Evolutionary conservation across 2,113 vertebrate genomes (phyloP).

Genomic region (Notarius quadriscutis): DNA sequence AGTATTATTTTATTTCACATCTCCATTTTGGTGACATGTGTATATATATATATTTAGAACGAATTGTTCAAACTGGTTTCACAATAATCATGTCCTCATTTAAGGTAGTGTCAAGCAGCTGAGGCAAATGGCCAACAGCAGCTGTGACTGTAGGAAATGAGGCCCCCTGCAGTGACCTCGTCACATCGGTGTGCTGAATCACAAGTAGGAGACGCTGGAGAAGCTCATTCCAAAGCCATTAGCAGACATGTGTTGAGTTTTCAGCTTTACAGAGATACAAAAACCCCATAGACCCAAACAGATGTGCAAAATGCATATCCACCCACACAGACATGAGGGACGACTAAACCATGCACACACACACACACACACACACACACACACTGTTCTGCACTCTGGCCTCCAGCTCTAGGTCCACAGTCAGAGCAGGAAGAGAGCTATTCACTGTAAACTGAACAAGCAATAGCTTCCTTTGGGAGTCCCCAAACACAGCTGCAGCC

Average conservation of each 20-base stretch:
- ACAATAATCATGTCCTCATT: constrained; percentile 18
- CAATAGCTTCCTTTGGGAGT: constrained; percentile 78
- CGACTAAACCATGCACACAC: constrained; percentile 35
- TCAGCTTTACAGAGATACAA: constrained; percentile 38
- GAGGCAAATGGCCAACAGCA: constrained; percentile 41
- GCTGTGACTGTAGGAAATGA: constrained; percentile 33
- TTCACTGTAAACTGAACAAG: constrained; percentile 79
- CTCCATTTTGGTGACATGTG: background rate
- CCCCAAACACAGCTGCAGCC: constrained; percentile 75
- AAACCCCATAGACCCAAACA: constrained; percentile 46
- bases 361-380: constrained; percentile 53
- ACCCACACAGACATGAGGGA: constrained; percentile 44
- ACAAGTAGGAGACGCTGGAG: constrained; percentile 36
- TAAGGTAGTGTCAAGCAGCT: constrained; percentile 24
- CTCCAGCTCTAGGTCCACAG: constrained; percentile 69
- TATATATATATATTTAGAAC: background rate
- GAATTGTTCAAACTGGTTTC: background rate
- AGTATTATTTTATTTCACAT: background rate
- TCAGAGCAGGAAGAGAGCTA: constrained; percentile 81
- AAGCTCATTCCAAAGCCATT: constrained; percentile 38
- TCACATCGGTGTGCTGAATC: constrained; percentile 40
- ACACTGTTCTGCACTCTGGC: constrained; percentile 60
- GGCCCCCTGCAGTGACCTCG: constrained; percentile 14
- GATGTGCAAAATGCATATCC: constrained; percentile 47
- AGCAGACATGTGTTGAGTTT: constrained; percentile 33